phyloP scores from a whole-genome alignment of 1,140 invertebrate species.

The Aethina tumida region DNA sequence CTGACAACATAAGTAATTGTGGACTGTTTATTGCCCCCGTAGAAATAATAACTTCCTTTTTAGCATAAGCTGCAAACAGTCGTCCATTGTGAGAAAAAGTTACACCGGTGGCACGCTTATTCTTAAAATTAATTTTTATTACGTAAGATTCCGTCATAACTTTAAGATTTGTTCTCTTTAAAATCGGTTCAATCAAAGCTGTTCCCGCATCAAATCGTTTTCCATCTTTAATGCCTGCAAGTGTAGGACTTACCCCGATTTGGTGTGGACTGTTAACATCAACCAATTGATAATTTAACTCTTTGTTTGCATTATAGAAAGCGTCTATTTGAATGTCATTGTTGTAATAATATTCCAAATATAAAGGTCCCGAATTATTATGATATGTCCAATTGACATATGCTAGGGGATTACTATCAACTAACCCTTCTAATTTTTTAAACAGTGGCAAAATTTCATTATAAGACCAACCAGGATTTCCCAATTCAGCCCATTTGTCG shows the following conservation, averaged over 20 bases:
- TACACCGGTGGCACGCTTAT: slow-evolving; percentile 46
- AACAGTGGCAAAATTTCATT: too few relatives aligned
- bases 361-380: too few relatives aligned
- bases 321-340: slow-evolving; percentile 36
- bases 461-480: too few relatives aligned
- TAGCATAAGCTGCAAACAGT: slow-evolving; percentile 26
- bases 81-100: slow-evolving; percentile 33
- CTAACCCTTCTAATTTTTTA: too few relatives aligned
- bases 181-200: slow-evolving; percentile 12
- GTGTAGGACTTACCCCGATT: slow-evolving; percentile 7
- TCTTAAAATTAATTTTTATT: slow-evolving; percentile 56
- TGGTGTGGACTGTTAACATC: slow-evolving; percentile 25
- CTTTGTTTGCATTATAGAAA: slow-evolving; percentile 46
- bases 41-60: slow-evolving; percentile 41
- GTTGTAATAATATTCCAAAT: too few relatives aligned
- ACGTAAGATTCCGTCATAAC: slow-evolving; percentile 40
- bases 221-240: slow-evolving; percentile 9
- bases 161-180: slow-evolving; percentile 43
- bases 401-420: too few relatives aligned
- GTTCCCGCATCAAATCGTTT: slow-evolving; percentile 8
- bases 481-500: slow-evolving; percentile 59
- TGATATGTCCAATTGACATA: too few relatives aligned
- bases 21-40: slow-evolving; percentile 41
- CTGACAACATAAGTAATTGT: slow-evolving; percentile 46
- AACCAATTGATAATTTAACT: slow-evolving; percentile 43